phyloP scores from a whole-genome alignment of 2,113 vertebrate species.

The Takifugu bimaculatus region DNA sequence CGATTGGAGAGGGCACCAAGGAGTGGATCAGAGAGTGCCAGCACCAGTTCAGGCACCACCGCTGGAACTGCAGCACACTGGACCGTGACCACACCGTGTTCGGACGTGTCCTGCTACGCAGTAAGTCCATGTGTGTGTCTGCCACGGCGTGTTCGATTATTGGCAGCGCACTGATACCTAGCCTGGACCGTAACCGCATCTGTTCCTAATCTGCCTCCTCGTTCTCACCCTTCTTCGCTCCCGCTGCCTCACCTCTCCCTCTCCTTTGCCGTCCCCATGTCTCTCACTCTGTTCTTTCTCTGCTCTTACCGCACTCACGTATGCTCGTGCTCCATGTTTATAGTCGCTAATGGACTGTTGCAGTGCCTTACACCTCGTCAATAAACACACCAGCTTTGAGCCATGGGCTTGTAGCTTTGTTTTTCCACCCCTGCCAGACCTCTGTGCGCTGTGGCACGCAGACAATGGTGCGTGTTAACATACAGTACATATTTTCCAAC shows the following conservation, averaged over 20 bases:
- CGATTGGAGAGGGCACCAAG: slow-evolving; percentile 91
- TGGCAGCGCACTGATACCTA: background rate
- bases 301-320: slow-evolving; percentile 4
- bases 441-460: slow-evolving; percentile 7
- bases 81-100: slow-evolving; percentile 96
- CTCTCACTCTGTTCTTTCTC: slow-evolving; percentile 22
- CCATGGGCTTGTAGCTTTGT: slow-evolving; percentile 35
- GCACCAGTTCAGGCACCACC: slow-evolving; percentile 96
- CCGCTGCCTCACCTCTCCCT: slow-evolving; percentile 19
- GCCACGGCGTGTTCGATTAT: background rate
- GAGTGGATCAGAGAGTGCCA: slow-evolving; percentile 98
- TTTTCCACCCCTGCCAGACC: slow-evolving; percentile 40
- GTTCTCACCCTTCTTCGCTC: slow-evolving; percentile 1
- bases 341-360: slow-evolving; percentile 55
- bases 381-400: slow-evolving; percentile 52
- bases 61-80: slow-evolving; percentile 98
- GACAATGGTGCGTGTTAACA: background rate
- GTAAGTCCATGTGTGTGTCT: slow-evolving; percentile 72
- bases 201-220: background rate
- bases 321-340: slow-evolving; percentile 49
- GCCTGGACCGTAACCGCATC: background rate
- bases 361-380: slow-evolving; percentile 42
- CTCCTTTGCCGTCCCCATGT: slow-evolving; percentile 3
- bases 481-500: background rate
- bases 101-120: slow-evolving; percentile 91